Evolutionary conservation across 37 sponge, comb jelly and placozoan genomes (phyloP).

Genomic region (Axinella damicornis): DNA sequence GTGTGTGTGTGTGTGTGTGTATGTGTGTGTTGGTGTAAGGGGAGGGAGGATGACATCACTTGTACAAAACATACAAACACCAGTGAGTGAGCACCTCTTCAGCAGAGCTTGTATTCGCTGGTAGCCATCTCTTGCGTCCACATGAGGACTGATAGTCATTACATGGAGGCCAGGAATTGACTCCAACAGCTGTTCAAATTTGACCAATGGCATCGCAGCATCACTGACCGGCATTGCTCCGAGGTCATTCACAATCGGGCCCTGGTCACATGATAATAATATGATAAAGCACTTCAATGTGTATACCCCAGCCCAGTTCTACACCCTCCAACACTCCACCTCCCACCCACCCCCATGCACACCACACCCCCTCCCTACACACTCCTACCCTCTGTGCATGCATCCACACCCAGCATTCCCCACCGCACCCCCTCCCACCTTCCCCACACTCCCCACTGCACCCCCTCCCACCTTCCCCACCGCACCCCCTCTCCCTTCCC

Average conservation of each 20-base stretch:
- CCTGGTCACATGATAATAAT: too few relatives aligned
- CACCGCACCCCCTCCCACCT: too few relatives aligned
- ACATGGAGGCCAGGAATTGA: conserved; percentile 26
- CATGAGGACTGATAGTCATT: conserved; percentile 63
- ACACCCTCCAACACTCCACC: neutral
- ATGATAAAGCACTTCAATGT: too few relatives aligned
- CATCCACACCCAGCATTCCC: too few relatives aligned
- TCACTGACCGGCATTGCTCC: conserved; percentile 43
- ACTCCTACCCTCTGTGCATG: too few relatives aligned
- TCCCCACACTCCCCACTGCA: too few relatives aligned
- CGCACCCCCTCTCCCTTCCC: neutral
- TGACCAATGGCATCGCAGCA: conserved; percentile 22
- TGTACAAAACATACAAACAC: neutral
- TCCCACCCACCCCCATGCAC: neutral
- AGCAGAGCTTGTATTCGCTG: conserved; percentile 34
- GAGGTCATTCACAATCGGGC: conserved; percentile 65
- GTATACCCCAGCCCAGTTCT: neutral
- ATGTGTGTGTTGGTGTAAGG: neutral
- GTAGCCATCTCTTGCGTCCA: conserved; percentile 30
- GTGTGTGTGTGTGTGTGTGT: neutral
- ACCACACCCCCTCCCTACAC: too few relatives aligned
- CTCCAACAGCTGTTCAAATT: conserved; percentile 29
- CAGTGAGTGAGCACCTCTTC: conserved; percentile 3
- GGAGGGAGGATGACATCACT: neutral
- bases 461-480: neutral